Base-by-base conservation (phyloP, 1,140 invertebrate genomes). In the Drosophila littoralis region DNA sequence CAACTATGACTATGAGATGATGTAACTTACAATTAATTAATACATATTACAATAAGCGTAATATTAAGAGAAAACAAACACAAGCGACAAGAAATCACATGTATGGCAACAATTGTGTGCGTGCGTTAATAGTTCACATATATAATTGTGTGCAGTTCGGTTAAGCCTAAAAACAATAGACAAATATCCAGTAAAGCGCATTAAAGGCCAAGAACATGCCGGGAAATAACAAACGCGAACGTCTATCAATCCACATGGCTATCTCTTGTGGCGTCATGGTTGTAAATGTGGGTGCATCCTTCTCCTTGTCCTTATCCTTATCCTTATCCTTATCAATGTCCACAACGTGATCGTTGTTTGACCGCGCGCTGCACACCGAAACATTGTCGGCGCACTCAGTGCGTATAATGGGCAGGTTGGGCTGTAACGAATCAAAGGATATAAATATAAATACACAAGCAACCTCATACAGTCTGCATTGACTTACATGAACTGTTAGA, bases 181-280 rank as follows among this genome's bases (percentile, higher is more conserved):
- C 96, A 83, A 97, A 97, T 33, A 95, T 95, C 97, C 97, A 98
- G 79, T 97, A 98, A 57, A 97, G 93, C 46, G 96, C 94, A 90
- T 98, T 98, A 85, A 97, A 97, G 48, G 97, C 93, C 8, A 97
- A 75, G 89, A 97, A 98, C 38, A 95, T 93, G 10, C 95, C 90
- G 0, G 97, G 97, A 86, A 97, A 97, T 5, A 96, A 92, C 13
- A 97, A 93, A 28, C 97, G 94, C 13, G 96, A 96, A 5, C 96
- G 93, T 51, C 91, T 58, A 51, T 97, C 97, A 43, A 98, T 97
- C 96, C 96, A 97, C 60, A 96, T 96, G 60, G 97, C 96, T 43
- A 97, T 97, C 91, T 97, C 96, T 81, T 97, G 96, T 1, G 97
- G 96, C 5, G 96, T 97, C 96, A 97, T 97, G 15, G 96, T 96